Evolutionary conservation across 2,888 invertebrate genomes (phyloP), one percentile per base, ranked within the genome.

Genomic region (Pyrochroa serraticornis): DNA sequence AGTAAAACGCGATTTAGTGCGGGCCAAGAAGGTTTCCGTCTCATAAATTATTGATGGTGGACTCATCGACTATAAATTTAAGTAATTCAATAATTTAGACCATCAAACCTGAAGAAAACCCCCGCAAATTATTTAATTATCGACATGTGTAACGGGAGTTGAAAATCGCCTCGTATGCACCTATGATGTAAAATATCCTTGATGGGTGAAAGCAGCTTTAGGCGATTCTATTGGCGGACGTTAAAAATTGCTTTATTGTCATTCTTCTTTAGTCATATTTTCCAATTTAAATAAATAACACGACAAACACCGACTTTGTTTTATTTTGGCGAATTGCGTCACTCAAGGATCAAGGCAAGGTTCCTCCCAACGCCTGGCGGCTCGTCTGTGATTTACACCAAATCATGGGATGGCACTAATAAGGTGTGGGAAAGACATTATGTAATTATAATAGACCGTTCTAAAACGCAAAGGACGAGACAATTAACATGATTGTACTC

Each of bases 331-430:
- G 5, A 3, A 10, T 48, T 55, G 42, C 48, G 14, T 55, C 54
- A 55, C 39, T 43, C 54, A 52, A 52, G 51, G 51, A 51, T 51
- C 22, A 42, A 51, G 39, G 14, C 47, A 46, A 46, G 48, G 42
- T 5, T 22, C 22, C 22, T 54, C 52, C 13, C 10, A 39, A 22
- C 22, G 22, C 22, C 39, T 9, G 9, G 13, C 7, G 8, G 39
- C 13, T 8, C 8, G 2, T 39, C 12, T 12, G 2, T 39, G 39
- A 12, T 51, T 43, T 51, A 42, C 36, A 36, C 12, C 22, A 51
- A 51, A 51, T 51, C 35, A 43, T 51, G 22, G 42, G 42, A 51
- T 36, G 30, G 36, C 34, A 34, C 9, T 43, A 51, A 51, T 51
- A 43, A 31, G 36, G 50, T 41, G 50, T 51, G 50, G 50, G 50